A percentile compares a stretch with the other conserved stretches of the same genome.
These are phyloP conservation scores for Brachionus asplanchnoidis DNA, from an alignment of 1,140 invertebrate genomes.

Conservation along the genomic window DNA sequence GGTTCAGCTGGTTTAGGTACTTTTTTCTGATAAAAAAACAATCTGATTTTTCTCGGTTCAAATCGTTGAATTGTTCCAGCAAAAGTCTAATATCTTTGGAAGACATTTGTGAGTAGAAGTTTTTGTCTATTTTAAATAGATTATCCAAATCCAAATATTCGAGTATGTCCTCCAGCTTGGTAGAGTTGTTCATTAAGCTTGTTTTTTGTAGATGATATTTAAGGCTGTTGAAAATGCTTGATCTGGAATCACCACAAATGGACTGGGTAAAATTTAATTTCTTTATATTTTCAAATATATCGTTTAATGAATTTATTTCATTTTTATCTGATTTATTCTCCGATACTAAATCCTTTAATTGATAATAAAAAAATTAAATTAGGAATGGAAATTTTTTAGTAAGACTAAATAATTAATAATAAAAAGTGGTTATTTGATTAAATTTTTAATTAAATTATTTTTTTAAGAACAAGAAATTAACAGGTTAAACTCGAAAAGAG, in stretches of 20 bases:
- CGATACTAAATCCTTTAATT: neutral
- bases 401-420: neutral
- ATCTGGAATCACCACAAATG: neutral
- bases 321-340: neutral
- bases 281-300: neutral
- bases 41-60: neutral
- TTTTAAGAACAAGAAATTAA: too few relatives aligned
- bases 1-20: neutral
- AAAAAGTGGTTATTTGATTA: too few relatives aligned
- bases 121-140: neutral
- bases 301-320: neutral
- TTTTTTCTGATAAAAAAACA: conserved; percentile 9
- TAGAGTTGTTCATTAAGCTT: neutral
- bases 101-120: neutral
- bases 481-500: too few relatives aligned
- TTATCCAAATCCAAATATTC: conserved; percentile 9
- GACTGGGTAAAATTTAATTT: neutral
- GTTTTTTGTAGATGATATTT: neutral
- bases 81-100: neutral
- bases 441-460: too few relatives aligned
- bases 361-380: neutral
- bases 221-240: neutral
- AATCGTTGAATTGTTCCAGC: neutral
- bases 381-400: neutral
- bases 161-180: neutral